A percentile compares a stretch with the other conserved stretches of the same genome.
phyloP scores from a whole-genome alignment of 2,797 vertebrate species.

The Heteromormyrus szaboi region DNA sequence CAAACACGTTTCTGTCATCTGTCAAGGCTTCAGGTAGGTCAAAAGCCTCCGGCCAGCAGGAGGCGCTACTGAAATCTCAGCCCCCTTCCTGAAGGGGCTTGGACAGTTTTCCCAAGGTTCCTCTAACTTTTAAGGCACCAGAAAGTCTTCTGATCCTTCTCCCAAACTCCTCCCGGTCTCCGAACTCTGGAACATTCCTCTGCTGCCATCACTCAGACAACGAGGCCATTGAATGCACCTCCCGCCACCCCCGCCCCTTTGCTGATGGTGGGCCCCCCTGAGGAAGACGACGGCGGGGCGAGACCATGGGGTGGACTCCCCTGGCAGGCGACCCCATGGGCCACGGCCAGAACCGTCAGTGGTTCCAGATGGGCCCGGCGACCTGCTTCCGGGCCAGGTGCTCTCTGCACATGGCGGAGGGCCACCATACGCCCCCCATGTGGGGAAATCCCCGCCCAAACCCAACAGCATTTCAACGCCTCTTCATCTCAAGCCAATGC shows the following conservation, averaged over 20 bases:
- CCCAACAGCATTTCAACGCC: constrained; percentile 25
- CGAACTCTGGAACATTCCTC: constrained; percentile 19
- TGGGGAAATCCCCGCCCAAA: not conserved
- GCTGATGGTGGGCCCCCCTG: not conserved
- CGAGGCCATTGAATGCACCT: not conserved
- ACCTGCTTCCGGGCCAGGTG: not conserved
- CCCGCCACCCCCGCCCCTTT: not conserved
- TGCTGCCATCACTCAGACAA: not conserved
- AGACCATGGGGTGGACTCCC: not conserved
- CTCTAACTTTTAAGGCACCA: constrained; percentile 23
- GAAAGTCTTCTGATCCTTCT: constrained; percentile 37
- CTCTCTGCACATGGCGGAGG: not conserved
- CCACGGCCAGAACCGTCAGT: not conserved
- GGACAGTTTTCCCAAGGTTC: constrained; percentile 6
- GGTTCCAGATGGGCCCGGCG: constrained; percentile 24
- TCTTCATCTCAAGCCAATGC: constrained; percentile 43
- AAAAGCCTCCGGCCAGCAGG: not conserved
- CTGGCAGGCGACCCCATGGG: not conserved
- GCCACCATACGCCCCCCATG: not conserved
- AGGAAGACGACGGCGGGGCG: not conserved
- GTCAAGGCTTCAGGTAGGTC: constrained; percentile 25
- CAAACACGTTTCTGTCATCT: constrained; percentile 17
- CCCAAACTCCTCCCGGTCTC: constrained; percentile 18
- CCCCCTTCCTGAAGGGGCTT: constrained; percentile 26
- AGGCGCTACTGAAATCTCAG: constrained; percentile 23